These are phyloP conservation scores for Boloria selene DNA, from an alignment of 2,888 invertebrate genomes.

Conservation along the genomic window DNA sequence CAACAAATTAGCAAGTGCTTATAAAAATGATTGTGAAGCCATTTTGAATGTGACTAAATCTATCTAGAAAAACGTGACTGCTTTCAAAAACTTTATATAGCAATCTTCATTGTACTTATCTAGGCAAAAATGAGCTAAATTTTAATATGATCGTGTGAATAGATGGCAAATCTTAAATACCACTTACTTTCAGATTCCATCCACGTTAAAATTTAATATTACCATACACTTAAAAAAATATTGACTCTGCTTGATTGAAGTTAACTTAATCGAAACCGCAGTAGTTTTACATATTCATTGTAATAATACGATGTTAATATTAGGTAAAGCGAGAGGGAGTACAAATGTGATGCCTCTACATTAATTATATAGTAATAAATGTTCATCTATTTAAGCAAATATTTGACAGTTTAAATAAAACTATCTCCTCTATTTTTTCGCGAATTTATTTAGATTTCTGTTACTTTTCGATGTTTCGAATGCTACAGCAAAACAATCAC, in stretches of 20 bases:
- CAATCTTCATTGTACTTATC: conserved; percentile 1
- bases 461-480: no score
- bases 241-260: background rate
- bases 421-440: no score
- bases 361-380: no score
- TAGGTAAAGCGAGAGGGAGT: no score
- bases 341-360: no score
- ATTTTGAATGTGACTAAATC: background rate
- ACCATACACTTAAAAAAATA: conserved; percentile 3
- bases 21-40: conserved; percentile 9
- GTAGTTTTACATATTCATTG: no score
- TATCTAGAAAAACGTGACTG: background rate
- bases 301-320: no score
- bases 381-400: no score
- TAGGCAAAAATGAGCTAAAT: conserved; percentile 6
- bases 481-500: no score
- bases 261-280: no score
- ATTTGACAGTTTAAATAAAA: no score
- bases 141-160: conserved; percentile 11
- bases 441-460: no score
- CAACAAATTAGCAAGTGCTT: conserved; percentile 6
- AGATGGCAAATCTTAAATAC: conserved; percentile 13
- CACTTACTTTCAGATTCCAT: conserved; percentile 14
- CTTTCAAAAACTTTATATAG: conserved; percentile 1
- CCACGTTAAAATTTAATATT: conserved; percentile 2